These are phyloP conservation scores for Cryptus viduatorius DNA, from an alignment of 2,888 invertebrate genomes.

Conservation along the genomic window DNA sequence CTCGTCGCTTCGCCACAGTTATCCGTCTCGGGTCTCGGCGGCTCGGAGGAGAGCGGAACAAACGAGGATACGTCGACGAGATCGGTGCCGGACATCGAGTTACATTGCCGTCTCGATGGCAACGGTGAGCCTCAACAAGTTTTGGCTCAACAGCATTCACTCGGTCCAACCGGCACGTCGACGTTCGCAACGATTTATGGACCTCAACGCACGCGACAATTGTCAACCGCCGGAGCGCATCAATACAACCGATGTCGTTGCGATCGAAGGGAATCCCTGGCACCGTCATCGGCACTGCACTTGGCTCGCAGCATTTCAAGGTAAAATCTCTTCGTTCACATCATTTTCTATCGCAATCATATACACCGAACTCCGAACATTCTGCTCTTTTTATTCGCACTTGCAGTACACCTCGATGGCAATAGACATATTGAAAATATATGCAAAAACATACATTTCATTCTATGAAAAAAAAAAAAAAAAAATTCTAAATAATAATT, in stretches of 20 bases:
- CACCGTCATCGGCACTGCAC: constrained; percentile 91
- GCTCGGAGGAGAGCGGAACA: constrained; percentile 92
- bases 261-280: constrained; percentile 93
- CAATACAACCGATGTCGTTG: constrained; percentile 87
- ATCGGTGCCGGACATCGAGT: constrained; percentile 93
- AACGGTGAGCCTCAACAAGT: constrained; percentile 82
- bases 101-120: constrained; percentile 89
- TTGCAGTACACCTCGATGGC: not conserved
- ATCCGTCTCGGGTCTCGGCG: constrained; percentile 89
- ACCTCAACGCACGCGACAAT: constrained; percentile 71
- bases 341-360: not conserved
- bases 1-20: constrained; percentile 90
- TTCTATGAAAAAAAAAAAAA: not conserved
- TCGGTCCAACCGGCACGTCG: constrained; percentile 63
- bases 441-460: not conserved
- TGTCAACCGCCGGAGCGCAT: constrained; percentile 72
- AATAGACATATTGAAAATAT: not conserved
- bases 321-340: constrained; percentile 69
- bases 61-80: constrained; percentile 90
- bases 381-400: not conserved
- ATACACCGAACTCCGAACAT: not conserved
- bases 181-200: constrained; percentile 69
- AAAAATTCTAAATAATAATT: not conserved
- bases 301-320: constrained; percentile 94
- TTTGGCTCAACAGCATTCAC: constrained; percentile 70